Conservation (phyloP, 2,888 invertebrate species). For the Drosophila multiciliata region DNA sequence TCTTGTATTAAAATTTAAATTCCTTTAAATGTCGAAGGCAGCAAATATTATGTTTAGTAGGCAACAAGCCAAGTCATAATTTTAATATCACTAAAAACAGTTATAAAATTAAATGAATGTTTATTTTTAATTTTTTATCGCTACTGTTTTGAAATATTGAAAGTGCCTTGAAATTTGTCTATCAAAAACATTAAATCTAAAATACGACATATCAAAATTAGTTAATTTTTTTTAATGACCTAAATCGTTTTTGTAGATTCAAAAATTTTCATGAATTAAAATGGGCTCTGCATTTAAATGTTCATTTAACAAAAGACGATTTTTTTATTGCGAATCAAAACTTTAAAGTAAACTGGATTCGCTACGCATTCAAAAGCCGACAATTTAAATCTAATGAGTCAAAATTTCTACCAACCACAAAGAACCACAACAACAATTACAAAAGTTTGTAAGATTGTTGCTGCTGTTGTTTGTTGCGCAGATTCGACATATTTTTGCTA, state of each 20-base stretch:
- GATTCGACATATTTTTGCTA: slow-evolving; percentile 34
- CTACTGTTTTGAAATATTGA: not conserved
- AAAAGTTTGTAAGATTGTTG: slow-evolving; percentile 22
- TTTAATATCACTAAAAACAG: too few relatives aligned
- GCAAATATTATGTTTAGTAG: too few relatives aligned
- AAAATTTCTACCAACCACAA: not conserved
- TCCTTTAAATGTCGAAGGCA: too few relatives aligned
- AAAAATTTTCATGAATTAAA: slow-evolving; percentile 1
- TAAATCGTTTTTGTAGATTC: not conserved
- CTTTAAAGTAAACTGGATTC: not conserved
- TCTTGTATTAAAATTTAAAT: not conserved
- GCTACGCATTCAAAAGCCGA: not conserved
- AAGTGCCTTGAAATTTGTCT: not conserved
- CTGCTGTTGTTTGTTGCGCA: slow-evolving; percentile 29
- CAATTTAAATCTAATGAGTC: not conserved
- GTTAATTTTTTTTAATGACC: not conserved
- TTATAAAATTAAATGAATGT: not conserved
- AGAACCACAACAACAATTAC: slow-evolving; percentile 5
- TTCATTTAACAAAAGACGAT: not conserved
- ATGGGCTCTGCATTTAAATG: not conserved
- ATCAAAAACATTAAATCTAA: not conserved
- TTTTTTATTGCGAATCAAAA: not conserved
- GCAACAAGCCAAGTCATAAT: too few relatives aligned
- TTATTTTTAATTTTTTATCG: not conserved
- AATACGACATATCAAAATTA: not conserved